Conservation (phyloP, 2,888 invertebrate genomes). For the Campoletis raptor region DNA sequence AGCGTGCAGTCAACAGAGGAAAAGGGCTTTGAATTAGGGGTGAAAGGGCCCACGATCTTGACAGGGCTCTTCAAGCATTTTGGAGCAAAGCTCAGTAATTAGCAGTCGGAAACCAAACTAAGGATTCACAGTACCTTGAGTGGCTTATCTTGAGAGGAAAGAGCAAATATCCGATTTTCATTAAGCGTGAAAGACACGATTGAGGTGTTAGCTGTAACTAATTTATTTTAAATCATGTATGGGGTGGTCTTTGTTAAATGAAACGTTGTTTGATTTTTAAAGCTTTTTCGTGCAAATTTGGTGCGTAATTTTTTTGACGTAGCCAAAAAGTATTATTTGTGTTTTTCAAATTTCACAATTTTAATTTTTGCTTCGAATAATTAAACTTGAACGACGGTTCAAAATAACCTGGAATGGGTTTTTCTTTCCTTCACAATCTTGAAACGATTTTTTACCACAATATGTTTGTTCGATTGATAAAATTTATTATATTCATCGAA, state of each 20-base stretch:
- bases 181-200: conserved; percentile 26
- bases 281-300: not conserved
- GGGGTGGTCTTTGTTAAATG: not conserved
- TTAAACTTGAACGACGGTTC: not conserved
- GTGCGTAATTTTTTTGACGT: not conserved
- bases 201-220: conserved; percentile 33
- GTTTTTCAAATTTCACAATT: not conserved
- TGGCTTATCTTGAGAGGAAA: conserved; percentile 63
- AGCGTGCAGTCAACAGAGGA: conserved; percentile 71
- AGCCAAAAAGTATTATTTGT: not conserved
- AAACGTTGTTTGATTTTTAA: not conserved
- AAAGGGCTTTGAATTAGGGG: conserved; percentile 37
- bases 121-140: conserved; percentile 25
- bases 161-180: conserved; percentile 60
- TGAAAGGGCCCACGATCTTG: conserved; percentile 54
- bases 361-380: not conserved
- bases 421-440: not conserved
- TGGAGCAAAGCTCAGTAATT: conserved; percentile 19
- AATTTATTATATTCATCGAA: not conserved
- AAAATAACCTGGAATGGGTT: not conserved
- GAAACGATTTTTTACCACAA: not conserved
- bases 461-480: not conserved
- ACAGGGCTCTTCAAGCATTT: conserved; percentile 52
- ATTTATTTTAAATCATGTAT: not conserved
- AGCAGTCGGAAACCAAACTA: conserved; percentile 22